Percentiles rank a stretch among this genome's conserved stretches.
phyloP scores from a whole-genome alignment of 2,797 vertebrate genomes.

The Myotis myotis region DNA sequence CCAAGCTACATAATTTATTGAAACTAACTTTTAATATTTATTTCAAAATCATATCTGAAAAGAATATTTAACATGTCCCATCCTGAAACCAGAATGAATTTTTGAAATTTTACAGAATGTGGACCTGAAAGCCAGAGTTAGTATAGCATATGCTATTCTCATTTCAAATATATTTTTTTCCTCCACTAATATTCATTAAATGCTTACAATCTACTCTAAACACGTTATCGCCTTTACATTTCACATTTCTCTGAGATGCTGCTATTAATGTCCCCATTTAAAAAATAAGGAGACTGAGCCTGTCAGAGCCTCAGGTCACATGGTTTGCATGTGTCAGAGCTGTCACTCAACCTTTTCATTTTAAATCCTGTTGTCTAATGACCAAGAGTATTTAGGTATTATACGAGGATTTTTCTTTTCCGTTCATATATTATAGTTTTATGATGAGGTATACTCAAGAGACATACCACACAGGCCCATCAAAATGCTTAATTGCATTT shows the following conservation, averaged over 20 bases:
- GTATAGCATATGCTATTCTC: neutral
- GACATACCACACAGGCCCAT: neutral
- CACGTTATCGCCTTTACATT: neutral
- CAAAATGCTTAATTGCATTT: neutral
- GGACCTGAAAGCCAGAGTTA: neutral
- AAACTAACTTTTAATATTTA: conserved; percentile 30
- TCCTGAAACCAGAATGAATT: neutral
- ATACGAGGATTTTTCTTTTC: conserved; percentile 15
- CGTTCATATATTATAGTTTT: neutral
- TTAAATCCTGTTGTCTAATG: neutral
- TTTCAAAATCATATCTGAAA: neutral
- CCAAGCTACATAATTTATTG: neutral
- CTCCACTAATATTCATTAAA: neutral
- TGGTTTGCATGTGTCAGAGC: too few species aligned
- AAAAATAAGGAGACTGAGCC: neutral
- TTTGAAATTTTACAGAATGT: neutral
- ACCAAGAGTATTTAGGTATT: neutral
- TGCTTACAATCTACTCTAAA: neutral
- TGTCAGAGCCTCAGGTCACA: neutral
- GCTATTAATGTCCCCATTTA: neutral
- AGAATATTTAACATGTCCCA: neutral
- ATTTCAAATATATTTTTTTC: neutral
- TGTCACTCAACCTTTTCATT: neutral
- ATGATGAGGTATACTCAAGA: neutral
- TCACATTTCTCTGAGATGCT: neutral